Conservation (phyloP, 1,140 invertebrate species). For the Caenorhabditis remanei region DNA sequence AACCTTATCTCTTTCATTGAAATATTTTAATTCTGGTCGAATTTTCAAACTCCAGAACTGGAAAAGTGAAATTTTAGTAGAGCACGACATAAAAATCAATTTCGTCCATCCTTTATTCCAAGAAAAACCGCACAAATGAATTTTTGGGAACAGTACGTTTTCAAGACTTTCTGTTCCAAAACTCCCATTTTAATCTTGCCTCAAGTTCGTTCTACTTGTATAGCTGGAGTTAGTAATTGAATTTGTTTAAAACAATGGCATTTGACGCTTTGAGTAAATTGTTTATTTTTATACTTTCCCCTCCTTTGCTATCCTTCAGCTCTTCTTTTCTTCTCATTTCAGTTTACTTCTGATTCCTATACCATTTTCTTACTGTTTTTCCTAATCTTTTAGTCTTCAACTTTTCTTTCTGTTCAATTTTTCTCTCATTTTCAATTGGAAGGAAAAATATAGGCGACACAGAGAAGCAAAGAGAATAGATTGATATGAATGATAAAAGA, state of each 20-base stretch:
- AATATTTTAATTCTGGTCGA: too few relatives aligned
- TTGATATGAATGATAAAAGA: not conserved
- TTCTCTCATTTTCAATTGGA: not conserved
- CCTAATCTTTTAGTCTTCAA: not conserved
- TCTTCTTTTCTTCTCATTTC: not conserved
- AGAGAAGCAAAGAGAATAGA: not conserved
- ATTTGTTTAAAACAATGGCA: not conserved
- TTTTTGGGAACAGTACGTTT: too few relatives aligned
- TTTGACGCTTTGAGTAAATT: not conserved
- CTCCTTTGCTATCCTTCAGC: not conserved
- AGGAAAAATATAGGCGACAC: not conserved
- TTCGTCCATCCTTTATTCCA: too few relatives aligned
- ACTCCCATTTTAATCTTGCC: too few relatives aligned
- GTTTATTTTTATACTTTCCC: conserved; percentile 10
- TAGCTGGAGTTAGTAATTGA: too few relatives aligned
- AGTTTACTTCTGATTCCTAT: not conserved
- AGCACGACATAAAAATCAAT: too few relatives aligned
- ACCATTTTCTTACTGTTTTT: not conserved
- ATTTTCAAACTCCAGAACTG: too few relatives aligned
- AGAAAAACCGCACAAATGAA: too few relatives aligned
- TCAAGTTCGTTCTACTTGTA: too few relatives aligned
- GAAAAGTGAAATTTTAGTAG: too few relatives aligned
- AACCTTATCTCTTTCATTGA: too few relatives aligned
- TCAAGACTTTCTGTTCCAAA: too few relatives aligned
- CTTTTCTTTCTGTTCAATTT: not conserved